Evolutionary conservation across 2,888 invertebrate genomes (phyloP).

Genomic region (Galeruca laticollis): DNA sequence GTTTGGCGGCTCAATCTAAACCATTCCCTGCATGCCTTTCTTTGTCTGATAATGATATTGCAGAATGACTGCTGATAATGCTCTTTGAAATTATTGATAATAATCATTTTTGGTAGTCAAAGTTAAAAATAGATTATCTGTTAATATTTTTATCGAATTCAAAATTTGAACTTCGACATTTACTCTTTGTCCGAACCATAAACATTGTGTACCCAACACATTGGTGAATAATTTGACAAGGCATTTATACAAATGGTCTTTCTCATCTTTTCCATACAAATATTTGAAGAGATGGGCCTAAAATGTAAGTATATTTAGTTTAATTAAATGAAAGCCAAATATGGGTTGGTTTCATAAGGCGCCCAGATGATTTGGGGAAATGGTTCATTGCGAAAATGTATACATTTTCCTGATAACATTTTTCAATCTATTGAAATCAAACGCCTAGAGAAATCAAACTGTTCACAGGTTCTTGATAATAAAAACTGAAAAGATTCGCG

Average conservation of each 20-base stretch:
- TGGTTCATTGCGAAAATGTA: too few species aligned
- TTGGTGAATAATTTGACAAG: slow-evolving; percentile 14
- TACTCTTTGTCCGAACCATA: background rate
- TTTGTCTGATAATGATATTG: background rate
- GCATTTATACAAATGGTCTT: slow-evolving; percentile 13
- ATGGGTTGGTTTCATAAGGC: too few species aligned
- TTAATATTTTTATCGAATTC: slow-evolving; percentile 5
- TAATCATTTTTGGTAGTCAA: background rate
- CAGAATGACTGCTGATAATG: background rate
- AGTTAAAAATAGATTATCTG: slow-evolving; percentile 1
- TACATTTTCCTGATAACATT: slow-evolving; percentile 9
- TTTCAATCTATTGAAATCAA: background rate
- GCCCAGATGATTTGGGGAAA: slow-evolving; percentile 1
- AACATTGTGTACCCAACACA: slow-evolving; percentile 16
- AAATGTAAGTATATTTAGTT: too few species aligned
- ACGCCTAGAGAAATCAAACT: background rate
- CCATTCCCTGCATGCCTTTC: slow-evolving; percentile 4
- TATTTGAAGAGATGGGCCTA: slow-evolving; percentile 16
- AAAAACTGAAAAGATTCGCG: background rate
- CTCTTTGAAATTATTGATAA: too few species aligned
- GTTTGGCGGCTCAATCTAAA: slow-evolving; percentile 2
- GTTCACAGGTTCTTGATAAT: background rate
- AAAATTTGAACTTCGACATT: background rate
- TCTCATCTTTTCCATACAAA: slow-evolving; percentile 21
- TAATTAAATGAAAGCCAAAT: too few species aligned